Evolutionary conservation across 2,888 invertebrate genomes (phyloP), one percentile per base, ranked within the genome.

Genomic region (Chymomyza amoena): DNA sequence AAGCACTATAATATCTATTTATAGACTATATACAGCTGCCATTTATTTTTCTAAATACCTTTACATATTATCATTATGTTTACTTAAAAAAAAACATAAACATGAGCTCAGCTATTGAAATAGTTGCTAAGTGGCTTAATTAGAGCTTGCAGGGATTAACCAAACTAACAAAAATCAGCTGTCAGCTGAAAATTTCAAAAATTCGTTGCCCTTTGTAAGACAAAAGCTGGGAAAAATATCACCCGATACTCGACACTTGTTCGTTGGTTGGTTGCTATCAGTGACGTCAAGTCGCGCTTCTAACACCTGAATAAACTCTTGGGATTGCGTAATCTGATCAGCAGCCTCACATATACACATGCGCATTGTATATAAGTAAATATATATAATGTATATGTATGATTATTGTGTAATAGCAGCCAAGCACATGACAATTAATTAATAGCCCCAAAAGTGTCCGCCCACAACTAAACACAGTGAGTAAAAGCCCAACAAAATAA

Each of bases 361-460:
- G 7, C 1, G 7, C 0, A 7, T 32, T 7, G 32, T 32, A 32
- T 32, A 32, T 32, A 32, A 9, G 32, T 32, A 32, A 32, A 18
- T n/a, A 54, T 9, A 54, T 9, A 13, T n/a, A 54, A 45, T 13
- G 1, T 13, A 4, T 45, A 3, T 13, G 1, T 3, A 61, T 18
- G n/a, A 74, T 72, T 78, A 82, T 90, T 89, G 79, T 81, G 82
- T 84, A 89, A 88, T 79, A 63, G 72, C 64, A 68, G 64, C 64
- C 64, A 64, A 75, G 69, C 75, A 77, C 78, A 77, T 77, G 79
- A 76, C 85, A 78, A 84, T 83, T 87, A 79, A 80, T 86, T 89
- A 83, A 81, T 78, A 73, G 75, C 77, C 74, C 66, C 60, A 52
- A 64, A 67, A 63, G 36, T 36, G 16, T 13, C 39, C 61, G 36